Conservation (phyloP, 2,888 invertebrate species). For the Lepas anatifera region DNA sequence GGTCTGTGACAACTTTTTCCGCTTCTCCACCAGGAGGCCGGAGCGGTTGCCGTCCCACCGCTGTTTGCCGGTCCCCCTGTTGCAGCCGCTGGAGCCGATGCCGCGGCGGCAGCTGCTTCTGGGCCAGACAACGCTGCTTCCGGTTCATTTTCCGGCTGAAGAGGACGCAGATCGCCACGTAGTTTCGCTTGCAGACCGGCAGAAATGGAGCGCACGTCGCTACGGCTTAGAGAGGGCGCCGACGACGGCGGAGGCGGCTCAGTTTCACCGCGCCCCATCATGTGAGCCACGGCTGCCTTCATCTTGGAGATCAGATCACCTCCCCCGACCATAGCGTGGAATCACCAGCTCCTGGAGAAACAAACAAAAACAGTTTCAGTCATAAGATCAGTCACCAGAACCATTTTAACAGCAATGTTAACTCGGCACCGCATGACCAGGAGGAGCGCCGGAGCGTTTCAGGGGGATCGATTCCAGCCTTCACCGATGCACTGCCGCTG, state of each 20-base stretch:
- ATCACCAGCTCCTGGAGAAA: too few species aligned
- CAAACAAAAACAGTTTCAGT: too few species aligned
- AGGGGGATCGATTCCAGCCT: too few species aligned
- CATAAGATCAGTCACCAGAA: too few species aligned
- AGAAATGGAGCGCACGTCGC: background rate
- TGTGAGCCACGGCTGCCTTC: background rate
- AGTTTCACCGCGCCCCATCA: background rate
- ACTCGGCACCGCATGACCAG: too few species aligned
- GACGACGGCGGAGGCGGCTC: background rate
- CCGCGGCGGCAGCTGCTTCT: background rate
- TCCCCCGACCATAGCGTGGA: too few species aligned
- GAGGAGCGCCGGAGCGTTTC: too few species aligned
- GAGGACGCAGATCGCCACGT: background rate
- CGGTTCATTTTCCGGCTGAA: background rate
- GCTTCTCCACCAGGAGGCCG: background rate
- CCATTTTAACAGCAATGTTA: too few species aligned
- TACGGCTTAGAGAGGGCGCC: background rate
- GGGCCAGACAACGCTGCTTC: too few species aligned
- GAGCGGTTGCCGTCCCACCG: background rate
- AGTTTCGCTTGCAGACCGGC: background rate
- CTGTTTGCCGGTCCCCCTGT: background rate
- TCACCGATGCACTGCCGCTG: too few species aligned
- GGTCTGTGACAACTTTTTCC: background rate
- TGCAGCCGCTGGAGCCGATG: background rate
- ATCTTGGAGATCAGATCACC: conserved; percentile 20